Base-by-base conservation (phyloP, 2,113 vertebrate species). In the Vidua macroura region DNA sequence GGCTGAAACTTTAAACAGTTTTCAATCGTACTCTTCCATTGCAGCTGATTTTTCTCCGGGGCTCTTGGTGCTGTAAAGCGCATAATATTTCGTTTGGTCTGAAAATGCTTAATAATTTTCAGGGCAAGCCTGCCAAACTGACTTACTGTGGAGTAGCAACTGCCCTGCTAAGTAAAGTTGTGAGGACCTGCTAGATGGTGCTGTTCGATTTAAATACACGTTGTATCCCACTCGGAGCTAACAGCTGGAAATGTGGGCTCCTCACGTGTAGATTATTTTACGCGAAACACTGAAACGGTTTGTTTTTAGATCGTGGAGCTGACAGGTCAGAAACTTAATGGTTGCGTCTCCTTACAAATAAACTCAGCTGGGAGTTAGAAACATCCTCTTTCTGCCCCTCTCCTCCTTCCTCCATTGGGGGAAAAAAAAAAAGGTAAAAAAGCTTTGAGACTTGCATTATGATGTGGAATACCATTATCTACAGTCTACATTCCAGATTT, bases 131-230 rank as follows among this genome's bases (percentile, higher is more conserved):
- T 95, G 73, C 75, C 86, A 86, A 72, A 78, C 90, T 44, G 87
- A 94, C 53, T 75, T 80, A 90, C 9, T 83, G 90, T 94, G 58
- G 83, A 97, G 75, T 53, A 93, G 81, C 82, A 93, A 28, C 94
- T 96, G 89, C 87, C 88, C 90, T 96, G 76, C 56, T 59, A 43
- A 91, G 93, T 83, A 58, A 96, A 96, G 97, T 97, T 96, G 44
- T 43, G 76, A 95, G 96, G 94, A 86, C 96, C 97, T 97, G 98
- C 98, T 98, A 98, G 98, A 97, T 98, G 98, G 98, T 98, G 98
- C 98, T 98, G 86, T 98, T 98, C 91, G 94, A 98, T 98, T 95
- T 98, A 93, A 96, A 96, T 97, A 95, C 84, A 52, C 86, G 87
- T 86, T 62, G 83, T 82, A 63, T 97, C 86, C 88, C 80, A 85